Conservation (phyloP, 2,888 invertebrate genomes). For the Diarsia dahlii region DNA sequence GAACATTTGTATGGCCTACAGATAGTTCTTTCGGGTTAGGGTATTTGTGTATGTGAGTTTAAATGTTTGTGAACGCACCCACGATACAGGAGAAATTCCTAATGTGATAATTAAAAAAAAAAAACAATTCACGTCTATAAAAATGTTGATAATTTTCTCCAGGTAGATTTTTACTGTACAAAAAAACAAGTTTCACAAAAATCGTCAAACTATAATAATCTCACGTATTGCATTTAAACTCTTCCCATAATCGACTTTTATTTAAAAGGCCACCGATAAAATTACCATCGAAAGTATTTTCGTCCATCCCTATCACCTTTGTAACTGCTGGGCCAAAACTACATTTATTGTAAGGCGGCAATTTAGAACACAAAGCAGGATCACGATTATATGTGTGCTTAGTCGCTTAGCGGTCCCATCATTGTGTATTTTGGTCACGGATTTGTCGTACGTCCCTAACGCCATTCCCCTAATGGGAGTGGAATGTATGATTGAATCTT, state of each 20-base stretch:
- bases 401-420: conserved; percentile 62
- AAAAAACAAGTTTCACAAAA: conserved; percentile 9
- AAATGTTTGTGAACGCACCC: too few relatives aligned
- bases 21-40: too few relatives aligned
- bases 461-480: conserved; percentile 73
- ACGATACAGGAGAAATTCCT: too few relatives aligned
- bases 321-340: conserved; percentile 60
- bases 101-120: too few relatives aligned
- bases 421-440: conserved; percentile 76
- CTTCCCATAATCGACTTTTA: conserved; percentile 37
- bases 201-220: neutral
- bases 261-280: conserved; percentile 45
- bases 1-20: too few relatives aligned
- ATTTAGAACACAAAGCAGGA: conserved; percentile 73
- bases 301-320: conserved; percentile 48
- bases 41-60: too few relatives aligned
- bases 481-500: conserved; percentile 72
- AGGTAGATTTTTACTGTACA: neutral
- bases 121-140: neutral
- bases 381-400: conserved; percentile 69
- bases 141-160: neutral
- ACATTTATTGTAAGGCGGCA: conserved; percentile 73
- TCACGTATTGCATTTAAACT: conserved; percentile 44
- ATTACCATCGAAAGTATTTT: conserved; percentile 60
- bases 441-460: conserved; percentile 71